Evolutionary conservation across 2,113 vertebrate species (phyloP), one percentile per base, ranked within the genome.

Genomic region (Trematocara zebra): DNA sequence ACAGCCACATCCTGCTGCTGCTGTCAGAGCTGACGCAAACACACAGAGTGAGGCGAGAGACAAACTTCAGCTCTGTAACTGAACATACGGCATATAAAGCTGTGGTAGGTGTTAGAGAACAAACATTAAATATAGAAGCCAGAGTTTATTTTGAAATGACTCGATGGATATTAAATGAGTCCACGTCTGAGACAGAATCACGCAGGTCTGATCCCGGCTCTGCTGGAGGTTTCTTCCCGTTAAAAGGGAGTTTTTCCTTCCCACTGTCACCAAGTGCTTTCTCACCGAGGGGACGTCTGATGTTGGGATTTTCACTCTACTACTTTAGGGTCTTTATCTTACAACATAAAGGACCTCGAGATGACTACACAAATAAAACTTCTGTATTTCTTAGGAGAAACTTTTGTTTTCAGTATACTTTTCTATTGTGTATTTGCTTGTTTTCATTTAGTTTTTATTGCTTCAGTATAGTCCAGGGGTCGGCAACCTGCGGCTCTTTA

Each of bases 1-100:
- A 88, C 97, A 96, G 69, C 98, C 98, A 2, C 97, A 96, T 56
- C 97, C 98, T 0, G 98, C 98, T 0, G 98, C 98, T 0, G 98
- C 98, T 1, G 98, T 99, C 92, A 99, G 95, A 59, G 98, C 98
- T 97, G 87, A 78, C 1, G 35, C 56, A 81, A 3, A 88, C 3
- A 67, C 3, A 53, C 11, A 54, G 17, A 78, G n/a, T 17, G 42
- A 47, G 23, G 76, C 26, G 3, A 26, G 26, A 26, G 26, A 74
- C 20, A 3, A 72, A 15, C 64, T 44, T 72, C 64, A 72, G 20
- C 67, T 72, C 37, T 47, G 67, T 47, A 72, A 0, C 14, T 72
- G 12, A 44, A 72, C 37, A 44, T 1, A 17, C 17, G 40, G 8
- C 14, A 47, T 23, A 28, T 47, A 7, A 72, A 28, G 8, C 23